phyloP scores from a whole-genome alignment of 2,113 vertebrate genomes.

The Macrotus californicus region DNA sequence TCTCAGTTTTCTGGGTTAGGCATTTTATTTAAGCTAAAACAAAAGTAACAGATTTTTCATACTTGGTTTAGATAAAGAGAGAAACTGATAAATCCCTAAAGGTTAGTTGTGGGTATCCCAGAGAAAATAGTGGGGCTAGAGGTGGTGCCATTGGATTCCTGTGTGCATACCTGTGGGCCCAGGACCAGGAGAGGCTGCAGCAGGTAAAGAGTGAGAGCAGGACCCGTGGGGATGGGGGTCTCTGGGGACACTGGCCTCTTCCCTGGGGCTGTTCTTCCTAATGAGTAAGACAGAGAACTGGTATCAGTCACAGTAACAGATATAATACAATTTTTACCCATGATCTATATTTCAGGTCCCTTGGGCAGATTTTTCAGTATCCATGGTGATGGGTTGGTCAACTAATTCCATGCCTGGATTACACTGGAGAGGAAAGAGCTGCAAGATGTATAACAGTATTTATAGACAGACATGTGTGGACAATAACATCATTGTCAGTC shows the following conservation, averaged over 20 bases:
- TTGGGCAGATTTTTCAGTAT: constrained; percentile 14
- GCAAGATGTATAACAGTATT: background rate
- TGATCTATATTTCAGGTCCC: background rate
- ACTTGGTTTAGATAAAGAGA: background rate
- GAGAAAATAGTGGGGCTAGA: background rate
- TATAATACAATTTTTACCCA: background rate
- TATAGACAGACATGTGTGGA: background rate
- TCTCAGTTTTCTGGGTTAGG: background rate
- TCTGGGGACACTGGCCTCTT: background rate
- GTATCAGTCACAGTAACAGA: background rate
- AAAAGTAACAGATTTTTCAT: background rate
- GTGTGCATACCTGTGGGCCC: background rate
- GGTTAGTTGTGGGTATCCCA: background rate
- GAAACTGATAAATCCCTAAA: background rate
- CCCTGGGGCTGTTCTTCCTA: background rate
- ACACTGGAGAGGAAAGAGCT: background rate
- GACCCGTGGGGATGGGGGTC: background rate
- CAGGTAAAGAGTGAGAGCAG: background rate
- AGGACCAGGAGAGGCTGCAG: background rate
- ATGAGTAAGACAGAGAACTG: background rate
- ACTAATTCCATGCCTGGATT: background rate
- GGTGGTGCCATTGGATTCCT: background rate
- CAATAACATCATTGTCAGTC: background rate
- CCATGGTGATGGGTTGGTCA: constrained; percentile 1
- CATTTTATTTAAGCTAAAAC: constrained; percentile 6